Percentiles rank a stretch among this genome's conserved stretches.
Evolutionary conservation across 2,888 invertebrate genomes (phyloP).

Genomic region (Alentia gelatinosa): DNA sequence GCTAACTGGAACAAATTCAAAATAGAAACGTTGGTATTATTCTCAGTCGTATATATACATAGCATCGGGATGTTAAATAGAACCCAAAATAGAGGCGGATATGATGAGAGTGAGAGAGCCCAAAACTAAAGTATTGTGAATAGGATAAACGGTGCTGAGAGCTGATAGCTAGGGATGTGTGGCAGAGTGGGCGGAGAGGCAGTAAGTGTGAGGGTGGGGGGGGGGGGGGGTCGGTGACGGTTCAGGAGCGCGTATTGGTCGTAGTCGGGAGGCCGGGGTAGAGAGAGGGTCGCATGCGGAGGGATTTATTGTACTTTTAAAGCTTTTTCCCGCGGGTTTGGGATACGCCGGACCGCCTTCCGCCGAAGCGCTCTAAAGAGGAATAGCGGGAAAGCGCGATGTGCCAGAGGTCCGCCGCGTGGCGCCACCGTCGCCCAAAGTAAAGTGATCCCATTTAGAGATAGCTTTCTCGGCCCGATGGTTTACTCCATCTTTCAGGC

Average conservation of each 20-base stretch:
- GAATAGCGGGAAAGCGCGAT: neutral
- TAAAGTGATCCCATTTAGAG: constrained; percentile 28
- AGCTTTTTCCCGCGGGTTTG: neutral
- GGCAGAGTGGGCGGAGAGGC: too few species aligned
- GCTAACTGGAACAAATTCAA: too few species aligned
- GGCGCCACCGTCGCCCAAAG: constrained; percentile 4
- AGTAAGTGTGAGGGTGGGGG: neutral
- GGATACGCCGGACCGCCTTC: neutral
- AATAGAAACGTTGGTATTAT: too few species aligned
- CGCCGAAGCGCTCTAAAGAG: neutral
- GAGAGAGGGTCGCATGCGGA: neutral
- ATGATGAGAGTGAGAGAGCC: too few species aligned
- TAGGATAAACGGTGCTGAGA: too few species aligned
- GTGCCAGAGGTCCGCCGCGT: neutral
- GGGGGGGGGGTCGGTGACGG: neutral
- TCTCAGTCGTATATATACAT: too few species aligned
- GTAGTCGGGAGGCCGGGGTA: neutral
- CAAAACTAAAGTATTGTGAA: too few species aligned
- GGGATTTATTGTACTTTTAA: constrained; percentile 29
- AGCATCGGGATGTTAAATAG: too few species aligned
- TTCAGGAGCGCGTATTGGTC: neutral
- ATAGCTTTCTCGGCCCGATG: neutral
- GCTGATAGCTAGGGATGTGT: too few species aligned
- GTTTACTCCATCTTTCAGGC: constrained; percentile 3
- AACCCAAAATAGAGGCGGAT: too few species aligned